Evolutionary conservation across 1,140 invertebrate species (phyloP).

Genomic region (Bursaphelenchus mucronatus): DNA sequence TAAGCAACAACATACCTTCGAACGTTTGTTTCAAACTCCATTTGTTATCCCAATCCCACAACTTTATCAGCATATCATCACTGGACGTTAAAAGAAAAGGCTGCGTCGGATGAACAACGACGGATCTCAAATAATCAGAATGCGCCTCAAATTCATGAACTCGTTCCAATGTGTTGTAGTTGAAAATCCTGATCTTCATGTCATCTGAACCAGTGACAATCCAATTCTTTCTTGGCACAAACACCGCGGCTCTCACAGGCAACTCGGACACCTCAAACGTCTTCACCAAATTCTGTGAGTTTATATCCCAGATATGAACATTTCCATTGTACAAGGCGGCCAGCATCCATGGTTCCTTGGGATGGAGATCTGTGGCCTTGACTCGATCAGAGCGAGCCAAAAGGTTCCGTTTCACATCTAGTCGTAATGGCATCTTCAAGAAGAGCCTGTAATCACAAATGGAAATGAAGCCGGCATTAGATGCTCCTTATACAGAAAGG

Average conservation of each 20-base stretch:
- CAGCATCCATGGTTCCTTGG: constrained; percentile 94
- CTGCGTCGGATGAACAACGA: constrained; percentile 93
- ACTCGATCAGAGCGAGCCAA: constrained; percentile 94
- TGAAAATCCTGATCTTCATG: constrained; percentile 81
- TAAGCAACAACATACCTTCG: constrained; percentile 66
- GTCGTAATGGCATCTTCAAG: constrained; percentile 68
- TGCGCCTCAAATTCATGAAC: constrained; percentile 95
- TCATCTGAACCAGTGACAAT: constrained; percentile 86
- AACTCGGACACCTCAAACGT: constrained; percentile 89
- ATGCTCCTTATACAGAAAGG: too few species aligned
- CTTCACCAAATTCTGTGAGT: constrained; percentile 73
- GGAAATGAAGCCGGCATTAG: neutral
- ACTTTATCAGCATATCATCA: constrained; percentile 97
- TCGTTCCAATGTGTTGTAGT: constrained; percentile 95
- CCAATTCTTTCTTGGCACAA: constrained; percentile 97
- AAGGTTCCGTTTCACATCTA: constrained; percentile 95
- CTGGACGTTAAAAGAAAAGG: constrained; percentile 92
- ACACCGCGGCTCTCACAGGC: constrained; percentile 88
- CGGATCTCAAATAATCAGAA: constrained; percentile 92
- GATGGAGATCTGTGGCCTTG: constrained; percentile 94
- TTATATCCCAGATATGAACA: constrained; percentile 91
- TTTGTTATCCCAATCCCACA: constrained; percentile 99
- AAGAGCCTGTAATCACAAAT: neutral
- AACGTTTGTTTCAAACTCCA: constrained; percentile 95
- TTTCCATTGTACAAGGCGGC: constrained; percentile 96